Evolutionary conservation across 2,797 vertebrate species (phyloP).

Genomic region (Epinephelus coioides): DNA sequence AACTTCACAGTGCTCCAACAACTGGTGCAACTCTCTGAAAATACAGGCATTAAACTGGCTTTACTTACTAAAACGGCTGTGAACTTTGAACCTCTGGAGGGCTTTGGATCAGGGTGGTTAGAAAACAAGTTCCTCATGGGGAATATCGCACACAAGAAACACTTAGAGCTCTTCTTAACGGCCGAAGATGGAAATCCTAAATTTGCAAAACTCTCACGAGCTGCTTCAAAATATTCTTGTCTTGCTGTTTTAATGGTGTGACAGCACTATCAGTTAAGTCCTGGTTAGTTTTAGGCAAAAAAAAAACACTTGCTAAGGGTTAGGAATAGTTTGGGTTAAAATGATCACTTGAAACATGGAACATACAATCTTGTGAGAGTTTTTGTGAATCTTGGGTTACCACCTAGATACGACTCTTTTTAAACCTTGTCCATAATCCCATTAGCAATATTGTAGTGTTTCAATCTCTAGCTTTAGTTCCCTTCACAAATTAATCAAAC

Average conservation of each 20-base stretch:
- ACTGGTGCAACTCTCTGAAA: not conserved
- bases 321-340: too few relatives aligned
- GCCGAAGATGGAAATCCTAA: too few relatives aligned
- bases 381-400: too few relatives aligned
- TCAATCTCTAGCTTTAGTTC: constrained; percentile 5
- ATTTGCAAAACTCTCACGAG: too few relatives aligned
- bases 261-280: too few relatives aligned
- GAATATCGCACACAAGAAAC: constrained; percentile 1
- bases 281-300: too few relatives aligned
- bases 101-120: not conserved
- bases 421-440: not conserved
- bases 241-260: too few relatives aligned
- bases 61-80: not conserved
- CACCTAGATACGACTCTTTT: too few relatives aligned
- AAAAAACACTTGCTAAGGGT: too few relatives aligned
- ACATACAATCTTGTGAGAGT: too few relatives aligned
- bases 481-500: constrained; percentile 1
- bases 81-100: constrained; percentile 10
- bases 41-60: not conserved
- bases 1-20: constrained; percentile 2
- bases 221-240: too few relatives aligned
- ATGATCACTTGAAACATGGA: too few relatives aligned
- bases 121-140: not conserved
- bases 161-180: not conserved
- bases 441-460: not conserved